phyloP scores from a whole-genome alignment of 92 coral and sea anemone genomes.

The Palythoa heliodiscus region DNA sequence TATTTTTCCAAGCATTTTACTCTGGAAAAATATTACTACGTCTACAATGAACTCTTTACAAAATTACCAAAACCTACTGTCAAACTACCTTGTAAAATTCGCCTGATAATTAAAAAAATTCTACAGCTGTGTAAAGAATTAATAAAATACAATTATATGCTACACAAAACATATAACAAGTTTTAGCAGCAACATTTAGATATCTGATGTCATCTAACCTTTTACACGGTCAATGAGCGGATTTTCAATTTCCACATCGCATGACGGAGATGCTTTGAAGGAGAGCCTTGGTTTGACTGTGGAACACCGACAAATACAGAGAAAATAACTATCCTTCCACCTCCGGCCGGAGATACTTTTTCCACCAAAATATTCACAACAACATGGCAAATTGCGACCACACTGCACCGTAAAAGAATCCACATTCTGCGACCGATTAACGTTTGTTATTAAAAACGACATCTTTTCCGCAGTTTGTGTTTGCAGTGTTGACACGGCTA shows the following conservation, averaged over 20 bases:
- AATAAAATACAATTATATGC: neutral
- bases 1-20: too few species aligned
- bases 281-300: neutral
- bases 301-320: constrained; percentile 16
- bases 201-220: constrained; percentile 18
- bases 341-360: neutral
- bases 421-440: neutral
- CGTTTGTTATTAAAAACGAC: neutral
- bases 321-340: neutral
- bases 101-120: too few species aligned
- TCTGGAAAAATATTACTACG: too few species aligned
- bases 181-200: neutral
- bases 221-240: neutral
- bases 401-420: constrained; percentile 15
- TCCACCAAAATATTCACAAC: constrained; percentile 20
- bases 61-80: too few species aligned
- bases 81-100: too few species aligned
- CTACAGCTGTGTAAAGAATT: too few species aligned
- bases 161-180: neutral
- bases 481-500: neutral
- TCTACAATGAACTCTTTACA: too few species aligned
- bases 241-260: neutral
- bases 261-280: constrained; percentile 2
- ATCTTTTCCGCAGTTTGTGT: neutral
- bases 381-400: neutral